Evolutionary conservation across 2,888 invertebrate genomes (phyloP).

Genomic region (Lasioglossum leucozonium): DNA sequence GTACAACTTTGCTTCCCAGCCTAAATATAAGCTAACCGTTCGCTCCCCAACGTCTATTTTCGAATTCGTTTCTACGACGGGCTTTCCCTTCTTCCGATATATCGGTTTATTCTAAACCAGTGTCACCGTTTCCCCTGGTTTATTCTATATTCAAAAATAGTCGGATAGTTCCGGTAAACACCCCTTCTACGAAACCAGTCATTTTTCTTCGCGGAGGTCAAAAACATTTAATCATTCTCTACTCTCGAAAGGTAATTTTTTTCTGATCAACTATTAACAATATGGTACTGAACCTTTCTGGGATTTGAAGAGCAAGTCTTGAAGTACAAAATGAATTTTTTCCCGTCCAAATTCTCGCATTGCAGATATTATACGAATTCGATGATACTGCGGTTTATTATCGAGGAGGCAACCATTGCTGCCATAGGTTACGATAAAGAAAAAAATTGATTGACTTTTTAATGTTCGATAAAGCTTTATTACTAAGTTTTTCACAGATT

Average conservation of each 20-base stretch:
- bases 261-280: not conserved
- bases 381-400: no score
- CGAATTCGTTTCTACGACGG: slow-evolving; percentile 69
- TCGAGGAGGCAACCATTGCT: no score
- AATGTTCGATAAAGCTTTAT: no score
- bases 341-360: not conserved
- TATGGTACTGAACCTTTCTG: not conserved
- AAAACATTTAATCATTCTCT: not conserved
- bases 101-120: slow-evolving; percentile 36
- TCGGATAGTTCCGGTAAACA: slow-evolving; percentile 6
- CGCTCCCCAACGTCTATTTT: slow-evolving; percentile 65
- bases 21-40: slow-evolving; percentile 66
- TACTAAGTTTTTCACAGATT: not conserved
- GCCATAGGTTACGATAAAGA: not conserved
- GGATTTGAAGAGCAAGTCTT: not conserved
- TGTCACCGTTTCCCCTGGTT: slow-evolving; percentile 34
- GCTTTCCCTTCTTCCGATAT: slow-evolving; percentile 67
- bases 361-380: not conserved
- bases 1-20: slow-evolving; percentile 61
- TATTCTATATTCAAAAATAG: slow-evolving; percentile 16
- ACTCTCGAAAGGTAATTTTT: not conserved
- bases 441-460: not conserved
- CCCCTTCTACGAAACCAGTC: not conserved
- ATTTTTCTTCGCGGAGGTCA: not conserved
- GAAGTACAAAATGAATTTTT: not conserved